Percentiles rank a stretch among this genome's conserved stretches.
Conservation (phyloP, 2,113 vertebrate genomes). For the Asarcornis scutulata region DNA sequence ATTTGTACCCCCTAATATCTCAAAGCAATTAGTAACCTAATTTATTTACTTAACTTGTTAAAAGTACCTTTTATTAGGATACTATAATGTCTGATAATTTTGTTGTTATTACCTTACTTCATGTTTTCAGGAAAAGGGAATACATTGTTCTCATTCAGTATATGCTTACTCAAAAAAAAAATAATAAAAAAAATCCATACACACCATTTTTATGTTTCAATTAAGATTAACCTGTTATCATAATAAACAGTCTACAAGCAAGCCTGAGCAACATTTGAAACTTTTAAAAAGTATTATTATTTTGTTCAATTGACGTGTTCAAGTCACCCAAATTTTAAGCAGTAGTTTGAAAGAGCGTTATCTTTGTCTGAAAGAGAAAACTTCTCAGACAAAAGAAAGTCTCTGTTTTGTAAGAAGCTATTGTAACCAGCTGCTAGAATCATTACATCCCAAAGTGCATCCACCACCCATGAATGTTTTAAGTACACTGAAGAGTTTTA, state of each 20-base stretch:
- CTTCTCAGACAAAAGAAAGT: neutral
- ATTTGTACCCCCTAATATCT: neutral
- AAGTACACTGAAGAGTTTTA: neutral
- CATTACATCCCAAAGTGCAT: neutral
- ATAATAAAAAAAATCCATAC: neutral
- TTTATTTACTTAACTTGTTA: neutral
- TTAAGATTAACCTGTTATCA: neutral
- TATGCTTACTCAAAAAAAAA: neutral
- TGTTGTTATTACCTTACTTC: neutral
- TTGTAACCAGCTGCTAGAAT: constrained; percentile 5
- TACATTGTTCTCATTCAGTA: neutral
- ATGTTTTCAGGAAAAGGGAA: neutral
- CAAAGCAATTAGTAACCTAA: neutral
- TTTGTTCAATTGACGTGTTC: neutral
- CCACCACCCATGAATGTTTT: neutral
- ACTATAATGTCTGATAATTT: neutral
- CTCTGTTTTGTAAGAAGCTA: neutral
- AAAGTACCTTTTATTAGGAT: neutral
- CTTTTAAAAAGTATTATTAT: neutral
- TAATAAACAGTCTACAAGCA: neutral
- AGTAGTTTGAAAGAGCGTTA: neutral
- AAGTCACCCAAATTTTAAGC: neutral
- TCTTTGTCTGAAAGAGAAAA: neutral
- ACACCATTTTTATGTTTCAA: neutral
- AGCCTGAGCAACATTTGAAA: neutral